phyloP scores from a whole-genome alignment of 2,797 vertebrate genomes.

The Sebastes matsubarae region DNA sequence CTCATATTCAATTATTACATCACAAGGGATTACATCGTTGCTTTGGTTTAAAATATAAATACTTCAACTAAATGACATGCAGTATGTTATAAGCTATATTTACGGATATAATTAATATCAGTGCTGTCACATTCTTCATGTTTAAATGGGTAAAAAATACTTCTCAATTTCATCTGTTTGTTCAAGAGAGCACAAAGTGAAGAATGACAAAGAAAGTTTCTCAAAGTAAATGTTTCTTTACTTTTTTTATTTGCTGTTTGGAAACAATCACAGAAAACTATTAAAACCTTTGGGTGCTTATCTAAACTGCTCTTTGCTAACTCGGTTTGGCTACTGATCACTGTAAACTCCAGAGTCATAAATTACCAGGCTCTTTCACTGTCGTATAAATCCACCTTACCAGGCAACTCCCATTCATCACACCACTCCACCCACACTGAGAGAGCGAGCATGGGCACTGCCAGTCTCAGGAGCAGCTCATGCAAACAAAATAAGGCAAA shows the following conservation, averaged over 20 bases:
- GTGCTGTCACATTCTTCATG: not conserved
- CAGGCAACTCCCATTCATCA: constrained; percentile 25
- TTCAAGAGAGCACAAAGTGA: not conserved
- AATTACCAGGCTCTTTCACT: not conserved
- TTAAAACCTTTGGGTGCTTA: not conserved
- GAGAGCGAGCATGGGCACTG: not conserved
- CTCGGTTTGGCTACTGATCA: constrained; percentile 29
- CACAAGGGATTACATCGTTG: not conserved
- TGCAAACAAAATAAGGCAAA: not conserved
- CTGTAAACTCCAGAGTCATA: not conserved
- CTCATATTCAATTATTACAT: not conserved
- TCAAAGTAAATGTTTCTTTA: not conserved
- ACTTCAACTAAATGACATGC: not conserved
- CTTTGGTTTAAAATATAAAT: not conserved
- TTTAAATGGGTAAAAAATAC: not conserved
- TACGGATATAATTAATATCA: not conserved
- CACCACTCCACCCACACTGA: not conserved
- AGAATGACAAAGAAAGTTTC: not conserved
- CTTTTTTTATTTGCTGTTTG: not conserved
- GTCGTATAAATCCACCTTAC: not conserved
- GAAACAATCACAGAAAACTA: not conserved
- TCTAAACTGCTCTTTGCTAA: constrained; percentile 2
- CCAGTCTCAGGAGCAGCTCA: not conserved
- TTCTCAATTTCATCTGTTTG: not conserved
- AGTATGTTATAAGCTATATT: not conserved